These are phyloP conservation scores for Aculops lycopersici DNA, from an alignment of 1,140 invertebrate genomes.

Conservation along the genomic window DNA sequence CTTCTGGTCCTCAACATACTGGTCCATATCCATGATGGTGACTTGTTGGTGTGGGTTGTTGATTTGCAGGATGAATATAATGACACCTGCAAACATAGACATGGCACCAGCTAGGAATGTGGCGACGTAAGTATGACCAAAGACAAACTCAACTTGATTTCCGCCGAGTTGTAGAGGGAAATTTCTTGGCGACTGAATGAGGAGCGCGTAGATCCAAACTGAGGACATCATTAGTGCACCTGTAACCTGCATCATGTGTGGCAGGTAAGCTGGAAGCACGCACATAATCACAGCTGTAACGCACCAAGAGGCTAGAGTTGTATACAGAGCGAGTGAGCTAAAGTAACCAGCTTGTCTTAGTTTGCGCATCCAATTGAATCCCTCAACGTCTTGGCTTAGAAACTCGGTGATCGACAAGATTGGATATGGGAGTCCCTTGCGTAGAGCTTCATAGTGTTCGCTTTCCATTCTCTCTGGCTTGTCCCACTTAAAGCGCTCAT, in stretches of 20 bases:
- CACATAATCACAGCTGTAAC: conserved; percentile 60
- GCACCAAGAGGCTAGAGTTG: conserved; percentile 48
- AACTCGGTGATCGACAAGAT: conserved; percentile 80
- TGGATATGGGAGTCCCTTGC: conserved; percentile 39
- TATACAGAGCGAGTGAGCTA: conserved; percentile 46
- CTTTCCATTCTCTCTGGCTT: too few relatives aligned
- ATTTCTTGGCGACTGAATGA: conserved; percentile 29
- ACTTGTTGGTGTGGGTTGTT: too few relatives aligned
- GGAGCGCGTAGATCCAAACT: conserved; percentile 41
- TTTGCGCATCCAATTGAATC: conserved; percentile 76
- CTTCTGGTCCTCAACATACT: too few relatives aligned
- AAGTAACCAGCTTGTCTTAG: conserved; percentile 77
- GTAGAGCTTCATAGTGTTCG: conserved; percentile 7
- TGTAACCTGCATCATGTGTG: conserved; percentile 46
- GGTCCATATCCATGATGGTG: too few relatives aligned
- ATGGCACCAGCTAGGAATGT: too few relatives aligned
- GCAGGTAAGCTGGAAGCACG: conserved; percentile 64
- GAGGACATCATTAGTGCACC: conserved; percentile 36
- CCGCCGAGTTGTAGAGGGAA: not conserved
- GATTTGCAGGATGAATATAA: too few relatives aligned
- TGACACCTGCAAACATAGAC: too few relatives aligned
- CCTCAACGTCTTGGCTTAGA: conserved; percentile 69
- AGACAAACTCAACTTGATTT: too few relatives aligned
- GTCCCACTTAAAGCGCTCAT: too few relatives aligned
- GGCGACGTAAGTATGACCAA: too few relatives aligned